Conservation (phyloP, 2,888 invertebrate species). For the Rotaria macrura region DNA sequence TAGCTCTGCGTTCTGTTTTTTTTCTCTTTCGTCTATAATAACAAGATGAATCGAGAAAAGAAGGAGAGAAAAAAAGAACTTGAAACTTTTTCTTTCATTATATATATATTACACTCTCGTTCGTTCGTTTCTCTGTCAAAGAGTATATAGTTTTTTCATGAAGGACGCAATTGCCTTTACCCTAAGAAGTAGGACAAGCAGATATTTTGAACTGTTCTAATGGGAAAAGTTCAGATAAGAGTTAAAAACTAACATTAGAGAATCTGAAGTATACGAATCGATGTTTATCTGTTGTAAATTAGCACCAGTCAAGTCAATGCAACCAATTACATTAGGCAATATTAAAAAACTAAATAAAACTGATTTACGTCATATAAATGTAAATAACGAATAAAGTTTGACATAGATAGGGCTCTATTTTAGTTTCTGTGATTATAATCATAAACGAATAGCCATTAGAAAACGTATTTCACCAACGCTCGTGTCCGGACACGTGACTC, state of each 20-base stretch:
- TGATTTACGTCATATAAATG: too few species aligned
- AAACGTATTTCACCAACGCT: too few species aligned
- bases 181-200: neutral
- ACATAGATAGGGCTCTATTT: too few species aligned
- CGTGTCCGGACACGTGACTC: too few species aligned
- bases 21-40: constrained; percentile 8
- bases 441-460: too few species aligned
- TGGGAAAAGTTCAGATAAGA: neutral
- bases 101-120: neutral
- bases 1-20: neutral
- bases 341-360: too few species aligned
- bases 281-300: neutral
- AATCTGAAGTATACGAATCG: neutral
- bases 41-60: neutral
- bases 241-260: neutral
- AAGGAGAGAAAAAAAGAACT: neutral
- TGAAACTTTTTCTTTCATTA: neutral
- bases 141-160: neutral
- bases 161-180: neutral
- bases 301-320: too few species aligned
- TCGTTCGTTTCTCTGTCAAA: neutral
- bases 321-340: too few species aligned
- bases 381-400: too few species aligned
- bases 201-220: neutral
- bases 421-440: too few species aligned